Base-by-base conservation (phyloP, 2,797 vertebrate genomes). In the Cetoscarus ocellatus region DNA sequence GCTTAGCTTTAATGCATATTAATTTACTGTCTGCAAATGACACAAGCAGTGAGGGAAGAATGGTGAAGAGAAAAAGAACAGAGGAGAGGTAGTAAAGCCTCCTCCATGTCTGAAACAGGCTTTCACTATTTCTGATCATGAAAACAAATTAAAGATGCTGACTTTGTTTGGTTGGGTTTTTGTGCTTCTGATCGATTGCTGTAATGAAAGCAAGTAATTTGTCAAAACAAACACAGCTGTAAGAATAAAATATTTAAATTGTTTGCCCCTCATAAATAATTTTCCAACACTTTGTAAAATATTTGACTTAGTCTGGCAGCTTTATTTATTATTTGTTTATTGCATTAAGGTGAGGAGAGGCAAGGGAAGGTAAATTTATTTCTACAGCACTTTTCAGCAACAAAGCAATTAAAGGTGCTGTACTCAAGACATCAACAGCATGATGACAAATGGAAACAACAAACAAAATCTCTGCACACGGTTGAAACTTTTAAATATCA, bases 1-100 rank as follows among this genome's bases (percentile, higher is more conserved):
- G 55, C 80, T 82, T 65, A 67, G 65, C 67, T 79, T 75, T 79
- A 86, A 80, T 84, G 82, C 86, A 87, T 80, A 88, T 88, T 87
- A 78, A 91, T 86, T 85, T 60, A 80, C 66, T 73, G 52, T 56
- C 72, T 80, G 69, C 67, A 61, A 34, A 3, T 7, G 48, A 75
- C 67, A 72, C 53, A 7, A 36, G 55, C 67, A 75, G 17, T 73
- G 15, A 55, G 48, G 18, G 44, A 40, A 71, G 63, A 73, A 75
- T 61, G 66, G 61, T 54, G 27, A 61, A 80, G 78, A 68, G 54
- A 58, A 38, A 61, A 35, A 13, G 60, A 35, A 44, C 36, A 10
- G 53, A 27, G 54, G 54, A 61, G 73, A 78, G 59, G 4, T 27
- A 27, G 27, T 27, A 4, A 27, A 27, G 4, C 35, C 39, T 61